Conservation (phyloP, 2,797 vertebrate species). For the Gadopsis marmoratus region DNA sequence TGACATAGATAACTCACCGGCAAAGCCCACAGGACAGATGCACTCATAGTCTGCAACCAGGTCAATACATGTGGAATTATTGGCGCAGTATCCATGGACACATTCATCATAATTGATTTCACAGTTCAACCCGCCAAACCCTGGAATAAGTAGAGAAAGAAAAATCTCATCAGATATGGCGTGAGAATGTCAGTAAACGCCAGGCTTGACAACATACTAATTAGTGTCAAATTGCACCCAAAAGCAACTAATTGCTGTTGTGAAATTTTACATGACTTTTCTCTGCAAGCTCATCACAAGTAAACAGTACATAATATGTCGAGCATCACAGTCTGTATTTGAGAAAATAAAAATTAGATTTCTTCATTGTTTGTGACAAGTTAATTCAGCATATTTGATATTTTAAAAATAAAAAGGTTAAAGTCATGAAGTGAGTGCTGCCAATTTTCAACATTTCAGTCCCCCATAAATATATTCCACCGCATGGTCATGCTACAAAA, state of each 20-base stretch:
- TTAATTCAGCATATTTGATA: slow-evolving; percentile 62
- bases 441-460: slow-evolving; percentile 87
- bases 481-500: slow-evolving; percentile 91
- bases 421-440: slow-evolving; percentile 74
- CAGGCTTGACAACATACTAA: slow-evolving; percentile 55
- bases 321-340: slow-evolving; percentile 38
- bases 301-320: slow-evolving; percentile 10
- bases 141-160: slow-evolving; percentile 65
- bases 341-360: slow-evolving; percentile 31
- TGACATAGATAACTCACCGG: slow-evolving; percentile 80
- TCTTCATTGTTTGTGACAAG: slow-evolving; percentile 5
- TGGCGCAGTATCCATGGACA: slow-evolving; percentile 81
- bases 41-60: slow-evolving; percentile 84
- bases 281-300: slow-evolving; percentile 15
- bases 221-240: slow-evolving; percentile 49
- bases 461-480: slow-evolving; percentile 89
- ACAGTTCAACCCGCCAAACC: slow-evolving; percentile 84
- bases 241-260: slow-evolving; percentile 36
- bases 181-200: slow-evolving; percentile 56
- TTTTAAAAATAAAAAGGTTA: slow-evolving; percentile 66
- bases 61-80: slow-evolving; percentile 86
- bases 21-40: slow-evolving; percentile 83
- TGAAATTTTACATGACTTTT: slow-evolving; percentile 45
- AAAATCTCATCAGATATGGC: slow-evolving; percentile 51
- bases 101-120: slow-evolving; percentile 88